Evolutionary conservation across 2,797 vertebrate species (phyloP).

Genomic region (Phataginus tricuspis): DNA sequence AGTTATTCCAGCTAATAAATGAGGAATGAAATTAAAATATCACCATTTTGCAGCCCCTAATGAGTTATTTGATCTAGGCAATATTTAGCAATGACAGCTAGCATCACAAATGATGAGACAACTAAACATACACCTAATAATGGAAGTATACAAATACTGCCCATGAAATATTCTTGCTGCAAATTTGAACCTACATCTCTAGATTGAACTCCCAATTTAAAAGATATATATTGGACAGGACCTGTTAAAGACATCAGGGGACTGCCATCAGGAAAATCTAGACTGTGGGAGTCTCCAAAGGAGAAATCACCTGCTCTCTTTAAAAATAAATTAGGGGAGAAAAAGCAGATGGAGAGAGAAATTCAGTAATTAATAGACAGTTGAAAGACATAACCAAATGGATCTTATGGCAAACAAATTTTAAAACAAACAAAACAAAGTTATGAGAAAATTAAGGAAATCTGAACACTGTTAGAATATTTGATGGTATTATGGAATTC

Average conservation of each 20-base stretch:
- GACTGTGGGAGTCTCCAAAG: neutral
- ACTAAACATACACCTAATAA: neutral
- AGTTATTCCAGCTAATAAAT: neutral
- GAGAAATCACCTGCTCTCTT: constrained; percentile 29
- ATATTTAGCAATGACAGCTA: neutral
- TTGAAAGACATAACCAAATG: neutral
- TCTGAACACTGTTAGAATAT: neutral
- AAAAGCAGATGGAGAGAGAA: neutral
- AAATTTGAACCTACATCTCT: neutral
- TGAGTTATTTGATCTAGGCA: neutral
- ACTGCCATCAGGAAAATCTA: constrained; percentile 24
- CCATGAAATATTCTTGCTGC: neutral
- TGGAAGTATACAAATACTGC: neutral
- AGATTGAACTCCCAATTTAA: neutral
- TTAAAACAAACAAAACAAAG: neutral
- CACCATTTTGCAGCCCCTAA: neutral
- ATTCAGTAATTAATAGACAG: neutral
- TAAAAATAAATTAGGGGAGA: neutral
- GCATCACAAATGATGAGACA: neutral
- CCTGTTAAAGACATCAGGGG: neutral
- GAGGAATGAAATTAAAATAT: neutral
- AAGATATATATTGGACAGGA: neutral
- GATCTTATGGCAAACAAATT: neutral
- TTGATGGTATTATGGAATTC: neutral
- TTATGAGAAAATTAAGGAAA: neutral